Conservation (phyloP, 92 coral and sea anemone species). For the Umimayanthus kanabou region DNA sequence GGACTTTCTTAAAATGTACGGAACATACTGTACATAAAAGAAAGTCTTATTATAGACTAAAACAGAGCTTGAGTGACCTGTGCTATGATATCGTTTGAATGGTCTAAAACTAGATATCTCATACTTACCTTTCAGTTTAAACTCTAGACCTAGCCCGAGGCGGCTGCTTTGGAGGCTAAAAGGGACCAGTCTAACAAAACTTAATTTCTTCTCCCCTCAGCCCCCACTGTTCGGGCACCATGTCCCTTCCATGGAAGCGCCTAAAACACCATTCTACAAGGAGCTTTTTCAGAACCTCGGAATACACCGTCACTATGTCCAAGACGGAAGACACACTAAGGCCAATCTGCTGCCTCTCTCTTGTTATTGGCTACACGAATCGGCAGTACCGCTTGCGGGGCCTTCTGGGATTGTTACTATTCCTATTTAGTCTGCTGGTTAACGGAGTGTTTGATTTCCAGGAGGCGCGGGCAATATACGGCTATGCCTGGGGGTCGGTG, state of each 20-base stretch:
- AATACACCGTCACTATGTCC: conserved; percentile 37
- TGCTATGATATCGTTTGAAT: too few relatives aligned
- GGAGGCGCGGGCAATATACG: conserved; percentile 69
- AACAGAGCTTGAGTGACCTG: too few relatives aligned
- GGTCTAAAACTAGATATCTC: too few relatives aligned
- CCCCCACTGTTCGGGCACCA: not conserved
- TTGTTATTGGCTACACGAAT: conserved; percentile 55
- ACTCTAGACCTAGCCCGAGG: not conserved
- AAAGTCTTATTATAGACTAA: too few relatives aligned
- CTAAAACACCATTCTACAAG: conserved; percentile 20
- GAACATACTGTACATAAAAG: too few relatives aligned
- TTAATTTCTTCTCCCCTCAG: not conserved
- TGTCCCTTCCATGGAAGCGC: conserved; percentile 16
- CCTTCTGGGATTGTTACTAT: conserved; percentile 47
- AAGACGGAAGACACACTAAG: conserved; percentile 32
- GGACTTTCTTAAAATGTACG: too few relatives aligned
- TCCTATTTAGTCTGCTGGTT: conserved; percentile 44
- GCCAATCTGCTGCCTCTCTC: conserved; percentile 31
- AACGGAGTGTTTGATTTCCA: conserved; percentile 70
- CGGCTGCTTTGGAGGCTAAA: not conserved
- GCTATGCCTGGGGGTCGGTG: conserved; percentile 79
- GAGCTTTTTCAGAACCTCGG: not conserved
- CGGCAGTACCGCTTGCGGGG: conserved; percentile 52
- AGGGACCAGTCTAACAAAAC: not conserved
- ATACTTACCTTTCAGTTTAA: not conserved